Base-by-base conservation (phyloP, 2,113 vertebrate genomes). In the Emydura subglobosa region DNA sequence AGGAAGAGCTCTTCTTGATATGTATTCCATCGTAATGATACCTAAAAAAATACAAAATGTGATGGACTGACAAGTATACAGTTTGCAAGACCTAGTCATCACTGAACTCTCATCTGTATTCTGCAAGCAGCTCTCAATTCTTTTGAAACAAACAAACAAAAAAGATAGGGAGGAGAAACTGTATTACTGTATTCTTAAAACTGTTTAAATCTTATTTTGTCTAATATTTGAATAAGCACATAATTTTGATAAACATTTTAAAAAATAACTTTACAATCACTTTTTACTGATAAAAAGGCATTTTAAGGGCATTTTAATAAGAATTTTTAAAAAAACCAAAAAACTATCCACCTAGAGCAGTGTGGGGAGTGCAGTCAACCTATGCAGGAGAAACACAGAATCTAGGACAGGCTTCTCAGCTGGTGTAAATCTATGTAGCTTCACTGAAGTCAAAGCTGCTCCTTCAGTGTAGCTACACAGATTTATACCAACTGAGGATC, bases 11-110 rank as follows among this genome's bases (percentile, higher is more conserved):
- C 81, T 94, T 95, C 98, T 97, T 98, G 93, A 98, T 97, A 91
- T 96, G 68, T 96, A 98, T 97, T 88, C 98, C 98, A 49, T 97
- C 88, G 51, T 98, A 98, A 93, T 98, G 96, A 86, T 98, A 98
- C 53, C 98, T 98, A 91, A 83, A 89, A 91, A 90, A 85, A 83
- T 39, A 51, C 51, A 83, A 86, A 78, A 65, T 82, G 86, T 88
- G 2, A 44, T 10, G 1, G 42, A 54, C 83, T 78, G 82, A 78
- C 31, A 90, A 44, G 22, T 12, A 25, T 14, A 65, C 19, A 14
- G 50, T 95, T 96, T 94, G 74, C 42, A 29, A 39, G 2, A 85
- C 25, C 82, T 79, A 85, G 11, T 21, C 59, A 82, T 27, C 9
- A 72, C 50, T 82, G 68, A 88, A 82, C 27, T 90, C 3, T 39